These are phyloP conservation scores for Zaprionus inermis DNA, from an alignment of 1,140 invertebrate species.

Conservation along the genomic window DNA sequence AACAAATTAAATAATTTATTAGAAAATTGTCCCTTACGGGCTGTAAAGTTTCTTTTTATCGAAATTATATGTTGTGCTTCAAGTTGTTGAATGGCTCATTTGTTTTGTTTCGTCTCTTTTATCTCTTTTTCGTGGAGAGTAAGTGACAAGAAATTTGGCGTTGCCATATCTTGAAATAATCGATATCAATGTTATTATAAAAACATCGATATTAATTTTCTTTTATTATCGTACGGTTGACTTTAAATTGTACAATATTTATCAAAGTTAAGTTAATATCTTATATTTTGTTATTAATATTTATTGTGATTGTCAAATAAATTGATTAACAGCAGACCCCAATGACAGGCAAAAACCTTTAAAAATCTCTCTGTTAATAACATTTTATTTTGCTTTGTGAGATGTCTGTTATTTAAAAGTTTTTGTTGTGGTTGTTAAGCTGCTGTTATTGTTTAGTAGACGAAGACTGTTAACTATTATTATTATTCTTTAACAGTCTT, in stretches of 20 bases:
- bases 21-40: constrained; percentile 30
- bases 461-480: too few species aligned
- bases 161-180: neutral
- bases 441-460: constrained; percentile 7
- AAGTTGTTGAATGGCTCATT: constrained; percentile 59
- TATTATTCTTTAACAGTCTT: too few species aligned
- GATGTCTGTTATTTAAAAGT: neutral
- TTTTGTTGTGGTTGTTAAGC: neutral
- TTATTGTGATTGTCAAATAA: too few species aligned
- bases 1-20: constrained; percentile 21
- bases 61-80: constrained; percentile 58
- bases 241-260: too few species aligned
- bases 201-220: neutral
- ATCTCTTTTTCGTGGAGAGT: constrained; percentile 31
- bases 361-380: too few species aligned
- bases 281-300: too few species aligned
- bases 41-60: constrained; percentile 19
- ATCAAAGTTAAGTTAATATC: too few species aligned
- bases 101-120: constrained; percentile 54
- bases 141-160: constrained; percentile 14
- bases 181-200: neutral
- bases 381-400: too few species aligned
- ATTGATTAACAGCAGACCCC: too few species aligned
- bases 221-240: too few species aligned
- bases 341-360: too few species aligned